Evolutionary conservation across 2,797 vertebrate genomes (phyloP).

Genomic region (Fringilla coelebs): DNA sequence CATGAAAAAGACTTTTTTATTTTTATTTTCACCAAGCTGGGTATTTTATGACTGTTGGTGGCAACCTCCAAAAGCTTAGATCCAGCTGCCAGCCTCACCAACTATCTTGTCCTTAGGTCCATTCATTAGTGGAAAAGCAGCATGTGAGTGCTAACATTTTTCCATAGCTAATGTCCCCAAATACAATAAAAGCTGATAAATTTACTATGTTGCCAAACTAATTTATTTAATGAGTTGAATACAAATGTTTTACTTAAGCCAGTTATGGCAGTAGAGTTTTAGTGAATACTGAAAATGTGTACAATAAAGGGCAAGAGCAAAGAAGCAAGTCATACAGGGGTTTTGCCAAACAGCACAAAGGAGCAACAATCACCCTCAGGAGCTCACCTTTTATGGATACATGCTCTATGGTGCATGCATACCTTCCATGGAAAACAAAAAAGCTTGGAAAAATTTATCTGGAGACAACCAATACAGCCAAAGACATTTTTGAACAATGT

Average conservation of each 20-base stretch:
- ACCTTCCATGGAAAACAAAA: not conserved
- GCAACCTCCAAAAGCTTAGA: conserved; percentile 5
- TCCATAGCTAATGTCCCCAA: not conserved
- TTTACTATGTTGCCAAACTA: not conserved
- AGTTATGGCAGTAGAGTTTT: not conserved
- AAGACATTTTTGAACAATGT: not conserved
- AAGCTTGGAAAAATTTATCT: not conserved
- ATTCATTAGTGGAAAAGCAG: conserved; percentile 41
- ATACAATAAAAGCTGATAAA: not conserved
- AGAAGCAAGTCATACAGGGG: not conserved
- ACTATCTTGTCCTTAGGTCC: not conserved
- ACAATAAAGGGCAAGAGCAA: not conserved
- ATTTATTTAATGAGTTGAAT: not conserved
- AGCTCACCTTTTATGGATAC: not conserved
- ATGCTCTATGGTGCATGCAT: not conserved
- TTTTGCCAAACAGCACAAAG: not conserved
- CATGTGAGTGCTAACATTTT: conserved; percentile 26
- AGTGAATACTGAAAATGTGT: not conserved
- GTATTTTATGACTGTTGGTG: conserved; percentile 3
- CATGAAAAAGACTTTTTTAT: not conserved
- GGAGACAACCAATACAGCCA: not conserved
- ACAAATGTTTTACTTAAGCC: not conserved
- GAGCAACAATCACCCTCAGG: not conserved
- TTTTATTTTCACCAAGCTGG: conserved; percentile 8
- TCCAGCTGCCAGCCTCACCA: not conserved